These are phyloP conservation scores for Cheilosia soror DNA, from an alignment of 2,888 invertebrate genomes.

Conservation along the genomic window DNA sequence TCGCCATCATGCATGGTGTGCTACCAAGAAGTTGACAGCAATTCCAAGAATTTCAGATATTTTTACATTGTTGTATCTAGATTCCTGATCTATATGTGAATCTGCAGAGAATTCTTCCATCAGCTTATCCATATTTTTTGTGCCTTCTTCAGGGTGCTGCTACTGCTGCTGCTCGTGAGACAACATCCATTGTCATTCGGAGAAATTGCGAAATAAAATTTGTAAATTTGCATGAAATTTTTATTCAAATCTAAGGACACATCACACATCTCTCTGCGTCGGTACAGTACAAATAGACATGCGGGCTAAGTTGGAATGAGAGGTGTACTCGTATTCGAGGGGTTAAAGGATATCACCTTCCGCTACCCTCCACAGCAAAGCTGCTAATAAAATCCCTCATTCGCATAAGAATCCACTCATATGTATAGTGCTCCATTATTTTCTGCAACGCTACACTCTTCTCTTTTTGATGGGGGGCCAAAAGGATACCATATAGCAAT, in stretches of 20 bases:
- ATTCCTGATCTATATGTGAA: conserved; percentile 19
- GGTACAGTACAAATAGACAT: conserved; percentile 63
- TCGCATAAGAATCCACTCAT: conserved; percentile 72
- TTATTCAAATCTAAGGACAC: conserved; percentile 72
- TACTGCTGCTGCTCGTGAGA: neutral
- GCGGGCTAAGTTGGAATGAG: conserved; percentile 18
- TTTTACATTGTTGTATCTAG: conserved; percentile 67
- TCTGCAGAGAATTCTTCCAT: conserved; percentile 1
- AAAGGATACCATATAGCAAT: conserved; percentile 58
- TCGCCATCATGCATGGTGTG: conserved; percentile 49
- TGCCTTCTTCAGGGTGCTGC: neutral
- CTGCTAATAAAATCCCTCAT: conserved; percentile 69
- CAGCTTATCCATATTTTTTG: conserved; percentile 31
- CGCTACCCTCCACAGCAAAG: conserved; percentile 21
- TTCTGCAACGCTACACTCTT: conserved; percentile 47
- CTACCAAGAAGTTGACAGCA: conserved; percentile 70
- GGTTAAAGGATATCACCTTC: conserved; percentile 66
- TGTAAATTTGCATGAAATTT: conserved; percentile 73
- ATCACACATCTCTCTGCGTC: conserved; percentile 23
- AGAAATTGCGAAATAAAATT: conserved; percentile 72
- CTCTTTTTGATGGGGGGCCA: conserved; percentile 43
- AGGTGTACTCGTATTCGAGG: conserved; percentile 8
- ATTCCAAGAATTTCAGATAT: conserved; percentile 70
- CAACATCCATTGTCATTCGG: neutral
- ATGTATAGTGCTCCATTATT: conserved; percentile 73